Evolutionary conservation across 2,797 vertebrate genomes (phyloP).

Genomic region (Mallotus villosus): DNA sequence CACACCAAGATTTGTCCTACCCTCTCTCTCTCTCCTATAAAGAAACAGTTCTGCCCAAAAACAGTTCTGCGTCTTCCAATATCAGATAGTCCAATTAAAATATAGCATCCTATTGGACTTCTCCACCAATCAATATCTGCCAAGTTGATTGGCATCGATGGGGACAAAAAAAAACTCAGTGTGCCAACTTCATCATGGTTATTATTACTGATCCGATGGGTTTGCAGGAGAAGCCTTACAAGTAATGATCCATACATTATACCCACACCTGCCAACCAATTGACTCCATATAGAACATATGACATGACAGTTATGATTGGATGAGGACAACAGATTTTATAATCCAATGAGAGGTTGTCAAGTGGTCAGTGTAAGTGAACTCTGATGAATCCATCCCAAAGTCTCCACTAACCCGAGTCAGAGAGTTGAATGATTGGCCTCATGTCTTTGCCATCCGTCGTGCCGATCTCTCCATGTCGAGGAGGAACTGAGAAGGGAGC

Average conservation of each 20-base stretch:
- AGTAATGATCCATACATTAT: neutral
- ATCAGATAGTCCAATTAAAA: neutral
- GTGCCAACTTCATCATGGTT: neutral
- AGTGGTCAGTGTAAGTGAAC: neutral
- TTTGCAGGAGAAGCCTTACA: neutral
- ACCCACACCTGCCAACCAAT: neutral
- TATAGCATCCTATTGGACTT: neutral
- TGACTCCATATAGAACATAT: neutral
- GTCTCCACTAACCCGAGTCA: neutral
- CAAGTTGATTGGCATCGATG: neutral
- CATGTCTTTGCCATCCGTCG: neutral
- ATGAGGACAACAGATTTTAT: neutral
- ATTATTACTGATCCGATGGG: neutral
- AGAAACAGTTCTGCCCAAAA: neutral
- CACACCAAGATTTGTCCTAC: conserved; percentile 6
- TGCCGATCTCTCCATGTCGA: neutral
- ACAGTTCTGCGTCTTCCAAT: neutral
- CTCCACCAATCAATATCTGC: neutral
- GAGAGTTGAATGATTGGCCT: neutral
- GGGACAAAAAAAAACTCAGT: neutral
- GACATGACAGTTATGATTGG: neutral
- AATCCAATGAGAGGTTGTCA: neutral
- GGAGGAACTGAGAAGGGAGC: neutral
- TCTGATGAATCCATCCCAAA: neutral
- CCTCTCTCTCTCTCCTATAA: neutral